Evolutionary conservation across 2,113 vertebrate genomes (phyloP).

Genomic region (Thymallus thymallus): DNA sequence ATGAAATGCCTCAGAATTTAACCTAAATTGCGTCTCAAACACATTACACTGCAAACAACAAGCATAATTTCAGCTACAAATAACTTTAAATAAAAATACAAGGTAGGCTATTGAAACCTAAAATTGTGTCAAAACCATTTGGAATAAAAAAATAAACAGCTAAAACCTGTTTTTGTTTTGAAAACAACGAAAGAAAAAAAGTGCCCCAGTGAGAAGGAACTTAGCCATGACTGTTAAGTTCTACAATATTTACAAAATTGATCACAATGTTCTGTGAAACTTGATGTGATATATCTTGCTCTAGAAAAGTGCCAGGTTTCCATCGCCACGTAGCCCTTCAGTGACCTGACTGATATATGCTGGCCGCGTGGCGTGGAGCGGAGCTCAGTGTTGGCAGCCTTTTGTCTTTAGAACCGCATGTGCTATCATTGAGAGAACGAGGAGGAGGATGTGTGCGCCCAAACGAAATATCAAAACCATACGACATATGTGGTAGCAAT

Average conservation of each 20-base stretch:
- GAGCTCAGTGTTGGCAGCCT: constrained; percentile 29
- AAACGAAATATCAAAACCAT: constrained; percentile 2
- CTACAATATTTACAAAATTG: constrained; percentile 78
- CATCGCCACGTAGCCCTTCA: constrained; percentile 55
- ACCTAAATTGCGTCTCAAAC: constrained; percentile 23
- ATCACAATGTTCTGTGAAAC: constrained; percentile 62
- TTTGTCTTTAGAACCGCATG: constrained; percentile 27
- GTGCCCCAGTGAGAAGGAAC: constrained; percentile 72
- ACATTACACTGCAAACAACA: constrained; percentile 40
- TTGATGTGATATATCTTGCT: constrained; percentile 48
- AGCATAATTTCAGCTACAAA: constrained; percentile 45
- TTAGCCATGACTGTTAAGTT: constrained; percentile 68
- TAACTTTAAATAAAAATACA: constrained; percentile 63
- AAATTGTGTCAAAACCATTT: constrained; percentile 48
- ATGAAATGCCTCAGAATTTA: constrained; percentile 4
- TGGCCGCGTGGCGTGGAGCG: constrained; percentile 16
- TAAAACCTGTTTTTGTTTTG: constrained; percentile 53
- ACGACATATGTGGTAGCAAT: not conserved
- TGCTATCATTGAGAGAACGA: constrained; percentile 13
- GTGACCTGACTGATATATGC: constrained; percentile 43
- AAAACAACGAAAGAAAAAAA: constrained; percentile 66
- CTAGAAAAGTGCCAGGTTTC: constrained; percentile 66
- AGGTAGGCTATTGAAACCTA: constrained; percentile 55
- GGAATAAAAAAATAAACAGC: constrained; percentile 48
- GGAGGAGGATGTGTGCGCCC: not conserved